A percentile compares a stretch with the other conserved stretches of the same genome.
Evolutionary conservation across 1,140 invertebrate species (phyloP).

Genomic region (Wasmannia auropunctata): DNA sequence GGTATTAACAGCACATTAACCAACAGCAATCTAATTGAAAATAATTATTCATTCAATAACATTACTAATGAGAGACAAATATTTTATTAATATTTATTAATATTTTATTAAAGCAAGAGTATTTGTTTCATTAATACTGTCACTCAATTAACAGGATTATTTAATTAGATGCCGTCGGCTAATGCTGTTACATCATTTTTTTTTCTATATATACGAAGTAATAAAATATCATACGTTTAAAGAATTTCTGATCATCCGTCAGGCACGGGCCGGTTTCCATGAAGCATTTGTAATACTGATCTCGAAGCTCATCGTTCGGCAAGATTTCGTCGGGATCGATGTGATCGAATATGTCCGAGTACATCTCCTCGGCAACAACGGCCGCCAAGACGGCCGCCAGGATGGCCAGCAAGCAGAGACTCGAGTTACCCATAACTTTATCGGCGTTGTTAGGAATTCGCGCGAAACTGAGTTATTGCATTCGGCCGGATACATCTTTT

Average conservation of each 20-base stretch:
- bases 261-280: constrained; percentile 81
- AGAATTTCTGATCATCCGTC: constrained; percentile 71
- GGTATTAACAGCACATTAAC: too few species aligned
- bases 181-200: too few species aligned
- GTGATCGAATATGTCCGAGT: constrained; percentile 56
- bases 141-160: too few species aligned
- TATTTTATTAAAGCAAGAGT: too few species aligned
- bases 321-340: constrained; percentile 44
- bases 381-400: background rate
- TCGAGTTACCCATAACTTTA: constrained; percentile 15
- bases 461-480: constrained; percentile 21
- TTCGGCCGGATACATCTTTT: background rate
- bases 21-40: too few species aligned
- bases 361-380: constrained; percentile 26
- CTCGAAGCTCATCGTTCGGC: constrained; percentile 54
- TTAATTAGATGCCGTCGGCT: too few species aligned
- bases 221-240: constrained; percentile 70
- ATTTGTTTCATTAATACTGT: too few species aligned
- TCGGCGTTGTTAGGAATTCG: background rate
- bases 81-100: too few species aligned
- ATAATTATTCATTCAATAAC: too few species aligned
- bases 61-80: too few species aligned
- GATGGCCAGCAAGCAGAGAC: background rate
- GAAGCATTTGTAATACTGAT: constrained; percentile 81
- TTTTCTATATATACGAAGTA: too few species aligned